A percentile compares a stretch with the other conserved stretches of the same genome.
phyloP scores from a whole-genome alignment of 2,888 invertebrate species.

The Nymphalis urticae region DNA sequence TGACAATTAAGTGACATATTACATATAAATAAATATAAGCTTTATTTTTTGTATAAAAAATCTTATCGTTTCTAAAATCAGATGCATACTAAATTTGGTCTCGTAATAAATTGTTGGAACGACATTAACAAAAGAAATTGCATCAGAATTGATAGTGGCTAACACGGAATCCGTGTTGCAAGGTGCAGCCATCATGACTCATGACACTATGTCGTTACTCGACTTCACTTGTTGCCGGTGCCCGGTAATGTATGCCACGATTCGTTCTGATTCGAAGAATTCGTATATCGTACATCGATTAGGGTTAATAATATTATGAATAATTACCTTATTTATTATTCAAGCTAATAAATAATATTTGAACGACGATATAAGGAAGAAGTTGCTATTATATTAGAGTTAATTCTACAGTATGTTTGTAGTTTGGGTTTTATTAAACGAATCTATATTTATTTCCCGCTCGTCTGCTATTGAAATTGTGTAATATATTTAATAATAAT shows the following conservation, averaged over 20 bases:
- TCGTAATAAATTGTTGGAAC: slow-evolving; percentile 23
- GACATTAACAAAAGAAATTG: slow-evolving; percentile 24
- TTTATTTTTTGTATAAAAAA: not conserved
- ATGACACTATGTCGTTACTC: slow-evolving; percentile 19
- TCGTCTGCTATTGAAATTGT: no score
- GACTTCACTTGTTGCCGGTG: slow-evolving; percentile 10
- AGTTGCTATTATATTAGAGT: no score
- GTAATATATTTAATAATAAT: no score
- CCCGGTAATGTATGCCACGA: slow-evolving; percentile 13
- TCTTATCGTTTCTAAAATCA: slow-evolving; percentile 7
- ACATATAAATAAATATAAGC: no score
- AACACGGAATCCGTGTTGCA: slow-evolving; percentile 28
- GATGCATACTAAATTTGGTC: slow-evolving; percentile 14
- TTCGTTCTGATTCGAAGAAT: slow-evolving; percentile 10
- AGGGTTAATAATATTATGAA: not conserved
- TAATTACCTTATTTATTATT: not conserved
- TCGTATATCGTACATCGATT: slow-evolving; percentile 8
- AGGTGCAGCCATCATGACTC: slow-evolving; percentile 35
- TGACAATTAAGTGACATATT: no score
- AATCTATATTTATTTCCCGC: no score
- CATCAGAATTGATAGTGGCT: slow-evolving; percentile 24
- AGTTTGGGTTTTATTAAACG: no score
- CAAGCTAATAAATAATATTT: no score
- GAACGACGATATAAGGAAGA: no score
- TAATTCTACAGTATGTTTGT: no score